Evolutionary conservation across 2,888 invertebrate species (phyloP).

Genomic region (Charanyca ferruginea): DNA sequence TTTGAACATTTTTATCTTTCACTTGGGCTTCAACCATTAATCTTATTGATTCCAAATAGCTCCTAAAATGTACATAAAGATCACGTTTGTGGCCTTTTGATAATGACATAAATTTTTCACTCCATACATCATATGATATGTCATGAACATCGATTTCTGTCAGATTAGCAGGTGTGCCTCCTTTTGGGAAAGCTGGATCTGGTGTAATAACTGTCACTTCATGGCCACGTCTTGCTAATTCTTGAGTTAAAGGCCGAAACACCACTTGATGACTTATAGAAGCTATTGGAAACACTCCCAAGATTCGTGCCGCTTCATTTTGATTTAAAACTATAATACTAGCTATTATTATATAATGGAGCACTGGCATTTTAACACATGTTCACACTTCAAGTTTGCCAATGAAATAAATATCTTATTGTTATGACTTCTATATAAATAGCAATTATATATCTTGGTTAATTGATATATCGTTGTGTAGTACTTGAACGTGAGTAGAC

Average conservation of each 20-base stretch:
- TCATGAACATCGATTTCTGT: slow-evolving; percentile 79
- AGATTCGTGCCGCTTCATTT: slow-evolving; percentile 72
- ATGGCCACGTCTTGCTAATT: slow-evolving; percentile 81
- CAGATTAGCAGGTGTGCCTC: slow-evolving; percentile 70
- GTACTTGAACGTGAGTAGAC: not conserved
- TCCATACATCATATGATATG: slow-evolving; percentile 66
- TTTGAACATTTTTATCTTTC: slow-evolving; percentile 53
- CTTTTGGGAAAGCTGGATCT: slow-evolving; percentile 72
- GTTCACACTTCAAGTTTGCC: not conserved
- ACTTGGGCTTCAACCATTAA: not conserved
- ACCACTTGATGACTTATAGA: slow-evolving; percentile 84
- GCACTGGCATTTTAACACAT: not conserved
- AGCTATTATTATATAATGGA: not conserved
- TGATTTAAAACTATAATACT: not conserved
- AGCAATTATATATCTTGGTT: not conserved
- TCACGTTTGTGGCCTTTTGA: slow-evolving; percentile 40
- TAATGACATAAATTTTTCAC: slow-evolving; percentile 20
- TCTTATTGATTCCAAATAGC: not conserved
- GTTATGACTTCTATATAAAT: slow-evolving; percentile 5
- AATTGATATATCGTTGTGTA: not conserved
- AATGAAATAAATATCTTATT: not conserved
- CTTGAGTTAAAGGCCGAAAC: slow-evolving; percentile 75
- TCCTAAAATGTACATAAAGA: slow-evolving; percentile 29
- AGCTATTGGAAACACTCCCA: slow-evolving; percentile 76
- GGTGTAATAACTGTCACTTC: slow-evolving; percentile 80